Conservation (phyloP, 2,888 invertebrate genomes). For the Caradrina kadenii region DNA sequence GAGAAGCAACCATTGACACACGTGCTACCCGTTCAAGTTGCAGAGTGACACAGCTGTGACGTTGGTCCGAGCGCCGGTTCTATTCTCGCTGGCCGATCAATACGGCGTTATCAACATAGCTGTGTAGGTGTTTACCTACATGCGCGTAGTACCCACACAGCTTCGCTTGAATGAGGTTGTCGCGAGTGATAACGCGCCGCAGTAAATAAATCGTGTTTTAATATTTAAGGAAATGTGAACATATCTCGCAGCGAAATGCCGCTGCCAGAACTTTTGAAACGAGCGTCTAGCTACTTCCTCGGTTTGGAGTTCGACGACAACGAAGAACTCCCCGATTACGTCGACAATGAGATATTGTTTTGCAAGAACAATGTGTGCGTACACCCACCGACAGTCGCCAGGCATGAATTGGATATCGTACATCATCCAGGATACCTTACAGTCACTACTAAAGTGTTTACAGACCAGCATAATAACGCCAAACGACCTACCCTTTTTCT, state of each 20-base stretch:
- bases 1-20: constrained; percentile 37
- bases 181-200: constrained; percentile 76
- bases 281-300: constrained; percentile 95
- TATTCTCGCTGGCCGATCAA: constrained; percentile 83
- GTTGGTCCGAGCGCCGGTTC: constrained; percentile 71
- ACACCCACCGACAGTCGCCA: constrained; percentile 96
- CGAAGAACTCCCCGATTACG: constrained; percentile 92
- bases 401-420: constrained; percentile 95
- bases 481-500: constrained; percentile 95
- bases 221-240: constrained; percentile 81
- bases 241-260: constrained; percentile 90
- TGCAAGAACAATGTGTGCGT: constrained; percentile 99
- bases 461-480: constrained; percentile 94
- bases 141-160: constrained; percentile 86
- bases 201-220: constrained; percentile 62
- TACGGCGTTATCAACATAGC: constrained; percentile 86
- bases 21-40: constrained; percentile 61
- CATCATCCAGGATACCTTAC: constrained; percentile 98
- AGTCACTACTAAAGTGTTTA: constrained; percentile 95
- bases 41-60: constrained; percentile 72
- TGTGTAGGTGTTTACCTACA: constrained; percentile 84
- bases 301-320: constrained; percentile 92
- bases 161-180: constrained; percentile 80
- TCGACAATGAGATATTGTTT: constrained; percentile 96
- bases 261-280: constrained; percentile 93